Base-by-base conservation (phyloP, 2,797 vertebrate genomes). In the Platyrinchus mystaceus region DNA sequence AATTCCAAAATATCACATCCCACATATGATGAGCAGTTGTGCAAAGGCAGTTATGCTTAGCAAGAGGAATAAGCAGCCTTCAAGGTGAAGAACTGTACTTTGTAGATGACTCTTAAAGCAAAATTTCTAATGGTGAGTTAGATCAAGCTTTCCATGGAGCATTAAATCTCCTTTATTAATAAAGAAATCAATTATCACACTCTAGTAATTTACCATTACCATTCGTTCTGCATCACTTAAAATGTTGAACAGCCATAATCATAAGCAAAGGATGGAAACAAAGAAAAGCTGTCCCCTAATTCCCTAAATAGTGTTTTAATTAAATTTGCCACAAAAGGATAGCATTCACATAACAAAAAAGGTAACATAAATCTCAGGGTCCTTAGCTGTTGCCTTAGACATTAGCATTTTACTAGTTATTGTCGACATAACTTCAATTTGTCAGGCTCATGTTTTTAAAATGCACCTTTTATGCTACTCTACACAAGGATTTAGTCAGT, bases 171-270 rank as follows among this genome's bases (percentile, higher is more conserved):
- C 43, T 93, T 96, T 95, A 96, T 96, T 95, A 97, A 97, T 91
- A 94, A 95, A 96, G 85, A 93, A 96, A 96, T 97, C 93, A 96
- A 97, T 97, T 96, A 96, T 55, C 87, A 95, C 87, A 91, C 93
- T 96, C 58, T 85, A 96, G 39, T 78, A 97, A 91, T 96, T 97
- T 93, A 91, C 93, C 83, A 93, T 96, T 96, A 94, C 94, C 87
- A 90, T 96, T 96, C 7, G 70, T 95, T 96, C 95, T 93, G 95
- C 90, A 94, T 94, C 83, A 73, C 78, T 93, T 95, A 68, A 89
- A 84, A 84, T 50, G 41, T 69, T 96, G 94, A 96, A 87, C 56
- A 84, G 78, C 77, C 74, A 95, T 96, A 96, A 95, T 87, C 2
- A 3, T 80, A 95, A 93, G 80, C 68, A 87, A 96, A 93, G 75